Percentiles rank a stretch among this genome's conserved stretches.
Evolutionary conservation across 1,140 invertebrate species (phyloP).

Genomic region (Magallana angulata): DNA sequence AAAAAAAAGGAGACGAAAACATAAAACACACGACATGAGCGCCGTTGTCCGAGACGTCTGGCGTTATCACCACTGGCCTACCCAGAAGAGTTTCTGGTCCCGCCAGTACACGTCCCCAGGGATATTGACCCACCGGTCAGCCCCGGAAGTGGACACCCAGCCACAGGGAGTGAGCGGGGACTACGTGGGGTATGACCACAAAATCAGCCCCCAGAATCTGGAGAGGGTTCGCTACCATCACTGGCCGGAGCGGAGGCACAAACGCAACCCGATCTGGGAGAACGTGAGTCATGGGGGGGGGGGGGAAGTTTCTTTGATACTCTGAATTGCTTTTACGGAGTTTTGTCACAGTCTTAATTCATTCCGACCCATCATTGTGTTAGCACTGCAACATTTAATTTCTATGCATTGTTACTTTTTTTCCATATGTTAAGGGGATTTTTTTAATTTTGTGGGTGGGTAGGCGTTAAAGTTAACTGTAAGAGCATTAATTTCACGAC

Average conservation of each 20-base stretch:
- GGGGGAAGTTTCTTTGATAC: too few relatives aligned
- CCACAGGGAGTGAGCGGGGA: conserved; percentile 45
- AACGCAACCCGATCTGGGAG: conserved; percentile 9
- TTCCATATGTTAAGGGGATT: too few relatives aligned
- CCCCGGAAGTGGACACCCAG: conserved; percentile 11
- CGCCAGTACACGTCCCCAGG: neutral
- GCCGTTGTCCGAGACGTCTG: conserved; percentile 51
- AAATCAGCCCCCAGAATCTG: conserved; percentile 44
- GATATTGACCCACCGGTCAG: neutral
- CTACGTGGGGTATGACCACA: conserved; percentile 54
- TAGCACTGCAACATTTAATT: too few relatives aligned
- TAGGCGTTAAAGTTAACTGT: too few relatives aligned
- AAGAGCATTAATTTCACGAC: too few relatives aligned
- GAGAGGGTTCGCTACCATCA: conserved; percentile 55
- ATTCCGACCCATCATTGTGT: too few relatives aligned
- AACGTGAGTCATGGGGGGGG: neutral
- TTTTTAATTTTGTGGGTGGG: too few relatives aligned
- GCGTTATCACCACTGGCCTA: conserved; percentile 56
- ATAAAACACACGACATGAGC: conserved; percentile 13
- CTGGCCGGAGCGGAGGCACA: conserved; percentile 41
- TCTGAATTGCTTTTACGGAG: too few relatives aligned
- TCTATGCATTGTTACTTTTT: too few relatives aligned
- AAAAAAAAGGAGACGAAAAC: too few relatives aligned
- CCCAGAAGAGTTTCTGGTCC: conserved; percentile 42
- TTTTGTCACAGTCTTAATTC: too few relatives aligned